Conservation (phyloP, 2,113 vertebrate species). For the Scortum barcoo region DNA sequence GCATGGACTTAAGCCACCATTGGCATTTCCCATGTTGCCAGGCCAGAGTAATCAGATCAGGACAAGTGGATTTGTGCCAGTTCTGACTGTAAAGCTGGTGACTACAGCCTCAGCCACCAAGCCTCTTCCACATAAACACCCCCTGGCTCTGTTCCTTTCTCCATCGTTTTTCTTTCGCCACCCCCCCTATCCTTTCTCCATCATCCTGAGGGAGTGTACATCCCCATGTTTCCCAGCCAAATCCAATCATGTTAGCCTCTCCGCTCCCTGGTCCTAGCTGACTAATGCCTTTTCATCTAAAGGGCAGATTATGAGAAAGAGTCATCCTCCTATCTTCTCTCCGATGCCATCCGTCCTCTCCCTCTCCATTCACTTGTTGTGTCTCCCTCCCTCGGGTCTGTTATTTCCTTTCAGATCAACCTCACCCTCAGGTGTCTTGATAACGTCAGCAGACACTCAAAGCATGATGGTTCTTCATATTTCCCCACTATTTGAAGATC, state of each 20-base stretch:
- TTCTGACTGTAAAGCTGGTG: constrained; percentile 26
- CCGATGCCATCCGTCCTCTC: constrained; percentile 30
- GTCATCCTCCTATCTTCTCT: constrained; percentile 38
- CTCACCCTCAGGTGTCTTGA: constrained; percentile 43
- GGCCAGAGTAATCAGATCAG: constrained; percentile 52
- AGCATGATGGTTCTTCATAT: constrained; percentile 28
- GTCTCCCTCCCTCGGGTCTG: constrained; percentile 21
- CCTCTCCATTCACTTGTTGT: constrained; percentile 21
- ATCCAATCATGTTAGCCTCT: constrained; percentile 68
- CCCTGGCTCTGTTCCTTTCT: constrained; percentile 11
- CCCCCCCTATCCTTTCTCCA: background rate
- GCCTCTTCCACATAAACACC: constrained; percentile 1
- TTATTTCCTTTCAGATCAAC: constrained; percentile 56
- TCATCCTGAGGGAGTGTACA: constrained; percentile 35
- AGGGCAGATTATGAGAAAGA: constrained; percentile 59
- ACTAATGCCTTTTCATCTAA: constrained; percentile 75
- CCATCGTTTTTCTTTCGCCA: constrained; percentile 19
- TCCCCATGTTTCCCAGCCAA: constrained; percentile 45
- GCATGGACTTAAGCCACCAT: background rate
- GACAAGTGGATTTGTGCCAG: constrained; percentile 42
- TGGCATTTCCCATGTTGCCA: constrained; percentile 32
- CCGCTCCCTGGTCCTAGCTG: constrained; percentile 42
- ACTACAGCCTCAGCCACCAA: constrained; percentile 1
- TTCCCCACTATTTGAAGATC: background rate
- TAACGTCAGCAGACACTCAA: constrained; percentile 50